A percentile compares a stretch with the other conserved stretches of the same genome.
These are phyloP conservation scores for Borostomias antarcticus DNA, from an alignment of 2,797 vertebrate species.

Conservation along the genomic window DNA sequence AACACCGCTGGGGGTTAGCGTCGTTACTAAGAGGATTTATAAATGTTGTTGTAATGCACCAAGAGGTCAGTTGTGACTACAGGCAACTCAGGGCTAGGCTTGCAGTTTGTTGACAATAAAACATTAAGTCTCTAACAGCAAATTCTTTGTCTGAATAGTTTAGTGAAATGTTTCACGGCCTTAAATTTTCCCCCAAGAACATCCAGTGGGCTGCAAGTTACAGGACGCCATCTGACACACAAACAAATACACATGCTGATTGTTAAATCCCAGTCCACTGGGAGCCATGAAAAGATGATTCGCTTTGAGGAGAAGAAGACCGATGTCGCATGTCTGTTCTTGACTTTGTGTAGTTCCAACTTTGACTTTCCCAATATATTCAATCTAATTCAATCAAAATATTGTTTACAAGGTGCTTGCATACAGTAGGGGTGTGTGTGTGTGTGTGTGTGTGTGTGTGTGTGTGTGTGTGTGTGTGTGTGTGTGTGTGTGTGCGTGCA, in stretches of 20 bases:
- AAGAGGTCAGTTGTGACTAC: too few relatives aligned
- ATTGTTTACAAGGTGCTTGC: not conserved
- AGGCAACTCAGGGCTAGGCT: too few relatives aligned
- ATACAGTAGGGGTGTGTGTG: not conserved
- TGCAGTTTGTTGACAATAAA: too few relatives aligned
- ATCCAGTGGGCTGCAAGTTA: too few relatives aligned
- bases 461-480: not conserved
- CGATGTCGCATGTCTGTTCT: conserved; percentile 20
- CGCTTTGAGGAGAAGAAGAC: conserved; percentile 25
- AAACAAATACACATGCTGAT: not conserved
- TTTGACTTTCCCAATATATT: not conserved
- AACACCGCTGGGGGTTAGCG: too few relatives aligned
- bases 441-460: conserved; percentile 4
- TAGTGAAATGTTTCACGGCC: too few relatives aligned
- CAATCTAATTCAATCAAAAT: not conserved
- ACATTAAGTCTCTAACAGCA: too few relatives aligned
- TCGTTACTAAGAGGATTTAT: too few relatives aligned
- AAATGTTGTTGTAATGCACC: too few relatives aligned
- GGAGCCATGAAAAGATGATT: not conserved
- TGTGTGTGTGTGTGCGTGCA: not conserved
- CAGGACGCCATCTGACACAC: not conserved
- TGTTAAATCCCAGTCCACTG: not conserved
- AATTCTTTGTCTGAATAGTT: too few relatives aligned
- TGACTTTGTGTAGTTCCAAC: not conserved
- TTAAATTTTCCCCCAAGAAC: too few relatives aligned